These are phyloP conservation scores for Furcifer pardalis DNA, from an alignment of 2,797 vertebrate species.

Conservation along the genomic window DNA sequence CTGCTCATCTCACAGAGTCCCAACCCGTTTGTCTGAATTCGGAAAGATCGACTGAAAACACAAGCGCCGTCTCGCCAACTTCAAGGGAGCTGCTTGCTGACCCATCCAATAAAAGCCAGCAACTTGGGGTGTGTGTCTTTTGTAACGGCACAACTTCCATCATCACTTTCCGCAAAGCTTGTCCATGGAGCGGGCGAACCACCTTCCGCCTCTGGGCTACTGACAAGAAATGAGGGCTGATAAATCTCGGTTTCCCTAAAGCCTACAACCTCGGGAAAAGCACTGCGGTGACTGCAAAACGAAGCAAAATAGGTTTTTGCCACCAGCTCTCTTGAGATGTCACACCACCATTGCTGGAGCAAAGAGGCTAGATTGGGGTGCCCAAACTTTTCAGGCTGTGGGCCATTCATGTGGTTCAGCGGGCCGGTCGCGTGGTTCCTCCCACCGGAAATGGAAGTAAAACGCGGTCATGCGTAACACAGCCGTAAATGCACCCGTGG, in stretches of 20 bases:
- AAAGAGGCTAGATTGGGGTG: no score
- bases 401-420: no score
- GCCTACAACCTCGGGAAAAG: conserved; percentile 21
- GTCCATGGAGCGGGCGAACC: conserved; percentile 11
- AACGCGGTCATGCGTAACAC: no score
- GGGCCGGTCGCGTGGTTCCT: no score
- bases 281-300: conserved; percentile 59
- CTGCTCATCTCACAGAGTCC: neutral
- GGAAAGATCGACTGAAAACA: neutral
- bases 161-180: neutral
- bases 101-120: neutral
- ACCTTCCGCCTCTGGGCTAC: no score
- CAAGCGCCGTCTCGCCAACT: neutral
- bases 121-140: no score
- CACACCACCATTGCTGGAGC: no score
- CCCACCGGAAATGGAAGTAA: no score
- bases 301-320: conserved; percentile 36
- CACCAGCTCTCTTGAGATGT: conserved; percentile 30
- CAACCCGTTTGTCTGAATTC: neutral
- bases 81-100: neutral
- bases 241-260: conserved; percentile 49
- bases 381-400: no score
- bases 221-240: conserved; percentile 55
- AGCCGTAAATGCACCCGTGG: no score
- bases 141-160: neutral